A percentile compares a stretch with the other conserved stretches of the same genome.
Conservation (phyloP, 2,113 vertebrate genomes). For the Mesitornis unicolor region DNA sequence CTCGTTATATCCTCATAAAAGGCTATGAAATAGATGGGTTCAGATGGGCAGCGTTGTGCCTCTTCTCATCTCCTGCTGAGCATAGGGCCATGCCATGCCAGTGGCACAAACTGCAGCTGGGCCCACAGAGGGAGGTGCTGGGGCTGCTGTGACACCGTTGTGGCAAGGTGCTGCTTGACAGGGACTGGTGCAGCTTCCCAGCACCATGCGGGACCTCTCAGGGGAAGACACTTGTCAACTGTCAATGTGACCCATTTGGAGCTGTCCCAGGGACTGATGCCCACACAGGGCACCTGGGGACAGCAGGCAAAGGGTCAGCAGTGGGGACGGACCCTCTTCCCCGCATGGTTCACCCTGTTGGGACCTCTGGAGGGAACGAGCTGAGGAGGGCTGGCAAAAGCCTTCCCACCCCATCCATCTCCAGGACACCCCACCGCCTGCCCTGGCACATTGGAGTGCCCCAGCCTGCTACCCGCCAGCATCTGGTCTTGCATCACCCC, state of each 20-base stretch:
- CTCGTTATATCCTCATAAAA: too few relatives aligned
- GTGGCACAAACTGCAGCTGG: fast-evolving
- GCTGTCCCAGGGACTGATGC: not conserved
- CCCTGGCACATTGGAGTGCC: not conserved
- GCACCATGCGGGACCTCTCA: fast-evolving
- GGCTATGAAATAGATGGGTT: too few relatives aligned
- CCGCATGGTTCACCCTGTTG: fast-evolving
- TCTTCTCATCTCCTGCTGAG: not conserved
- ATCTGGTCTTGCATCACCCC: slow-evolving; percentile 28
- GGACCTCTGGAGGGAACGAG: not conserved
- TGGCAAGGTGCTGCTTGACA: not conserved
- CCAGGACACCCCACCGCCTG: not conserved
- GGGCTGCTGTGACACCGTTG: not conserved
- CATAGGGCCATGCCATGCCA: fast-evolving
- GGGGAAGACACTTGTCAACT: not conserved
- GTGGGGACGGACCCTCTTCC: not conserved
- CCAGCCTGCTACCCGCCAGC: not conserved
- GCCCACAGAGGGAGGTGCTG: not conserved
- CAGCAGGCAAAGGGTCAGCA: not conserved
- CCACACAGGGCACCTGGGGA: not conserved
- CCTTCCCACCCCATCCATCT: not conserved
- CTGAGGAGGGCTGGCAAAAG: not conserved
- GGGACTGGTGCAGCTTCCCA: not conserved
- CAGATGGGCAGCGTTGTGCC: fast-evolving
- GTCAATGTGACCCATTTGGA: not conserved